Evolutionary conservation across 2,888 invertebrate species (phyloP), one percentile per base, ranked within the genome.

Genomic region (Euplagia quadripunctaria): DNA sequence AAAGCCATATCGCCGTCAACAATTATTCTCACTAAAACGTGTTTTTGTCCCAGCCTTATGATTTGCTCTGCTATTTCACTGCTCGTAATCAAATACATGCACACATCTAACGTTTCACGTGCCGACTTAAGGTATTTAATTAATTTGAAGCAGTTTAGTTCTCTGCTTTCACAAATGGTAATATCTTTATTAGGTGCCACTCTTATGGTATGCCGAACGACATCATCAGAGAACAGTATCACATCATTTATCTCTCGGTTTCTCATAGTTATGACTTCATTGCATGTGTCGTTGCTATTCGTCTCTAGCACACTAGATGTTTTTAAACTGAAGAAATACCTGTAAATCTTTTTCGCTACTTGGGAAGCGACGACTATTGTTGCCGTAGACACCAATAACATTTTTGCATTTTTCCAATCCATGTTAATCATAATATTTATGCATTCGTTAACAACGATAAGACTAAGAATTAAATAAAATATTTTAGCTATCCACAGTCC

Each of bases 11-110:
- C 96, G 82, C 92, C 94, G 88, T 96, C 96, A 85, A 95, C 95
- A 74, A 96, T 88, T 85, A 96, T 93, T 88, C 96, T 91, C 73
- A 96, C 94, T 82, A 95, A 85, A 82, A 96, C 91, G 82, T 95
- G 95, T 88, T 91, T 94, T 79, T 95, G 94, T 84, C 96, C 96
- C 81, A 96, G 84, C 78, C 94, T 89, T 81, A 96, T 94, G 49
- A 96, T 94, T 85, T 94, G 94, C 86, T 96, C 96, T 63, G 93
- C 88, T 75, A 96, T 96, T 89, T 96, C 95, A 79, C 84, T 90
- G 82, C 96, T 96, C 51, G 96, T 96, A 79, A 96, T 95, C 77
- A 96, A 90, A 88, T 96, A 96, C 96, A 96, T 96, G 85, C 96
- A 96, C 68, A 96, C 95, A 78, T 96, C 96, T 41, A 96, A 85